phyloP scores from a whole-genome alignment of 2,113 vertebrate genomes.

The Callospermophilus lateralis region DNA sequence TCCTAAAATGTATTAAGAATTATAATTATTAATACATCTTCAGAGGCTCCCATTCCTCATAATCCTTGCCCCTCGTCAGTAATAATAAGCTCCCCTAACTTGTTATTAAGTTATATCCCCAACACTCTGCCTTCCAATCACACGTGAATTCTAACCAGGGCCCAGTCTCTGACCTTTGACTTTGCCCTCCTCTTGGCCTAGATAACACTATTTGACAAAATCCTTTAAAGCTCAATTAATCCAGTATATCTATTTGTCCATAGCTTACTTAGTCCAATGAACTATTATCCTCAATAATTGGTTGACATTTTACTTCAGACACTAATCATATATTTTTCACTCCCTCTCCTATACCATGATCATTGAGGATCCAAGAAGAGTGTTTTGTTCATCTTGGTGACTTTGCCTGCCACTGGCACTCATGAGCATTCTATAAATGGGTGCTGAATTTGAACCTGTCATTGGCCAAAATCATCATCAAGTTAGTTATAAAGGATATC shows the following conservation, averaged over 20 bases:
- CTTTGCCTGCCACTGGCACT: background rate
- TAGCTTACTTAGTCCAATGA: background rate
- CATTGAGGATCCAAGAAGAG: background rate
- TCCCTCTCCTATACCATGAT: background rate
- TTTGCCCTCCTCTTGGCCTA: background rate
- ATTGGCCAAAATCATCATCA: background rate
- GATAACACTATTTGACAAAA: background rate
- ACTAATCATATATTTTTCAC: constrained; percentile 13
- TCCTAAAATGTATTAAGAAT: background rate
- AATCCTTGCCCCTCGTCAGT: background rate
- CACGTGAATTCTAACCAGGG: background rate
- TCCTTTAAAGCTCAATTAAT: background rate
- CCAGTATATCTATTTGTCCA: background rate
- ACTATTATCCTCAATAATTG: background rate
- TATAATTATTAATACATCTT: background rate
- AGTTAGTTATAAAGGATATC: background rate
- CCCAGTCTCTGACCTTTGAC: background rate
- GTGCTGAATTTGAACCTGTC: background rate
- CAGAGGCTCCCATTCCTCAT: background rate
- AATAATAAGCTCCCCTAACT: background rate
- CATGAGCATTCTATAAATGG: background rate
- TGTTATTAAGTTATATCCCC: background rate
- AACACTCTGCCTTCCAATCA: background rate
- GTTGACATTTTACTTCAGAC: background rate
- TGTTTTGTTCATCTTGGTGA: background rate